These are phyloP conservation scores for Cyclophora punctaria DNA, from an alignment of 2,888 invertebrate species.

Conservation along the genomic window DNA sequence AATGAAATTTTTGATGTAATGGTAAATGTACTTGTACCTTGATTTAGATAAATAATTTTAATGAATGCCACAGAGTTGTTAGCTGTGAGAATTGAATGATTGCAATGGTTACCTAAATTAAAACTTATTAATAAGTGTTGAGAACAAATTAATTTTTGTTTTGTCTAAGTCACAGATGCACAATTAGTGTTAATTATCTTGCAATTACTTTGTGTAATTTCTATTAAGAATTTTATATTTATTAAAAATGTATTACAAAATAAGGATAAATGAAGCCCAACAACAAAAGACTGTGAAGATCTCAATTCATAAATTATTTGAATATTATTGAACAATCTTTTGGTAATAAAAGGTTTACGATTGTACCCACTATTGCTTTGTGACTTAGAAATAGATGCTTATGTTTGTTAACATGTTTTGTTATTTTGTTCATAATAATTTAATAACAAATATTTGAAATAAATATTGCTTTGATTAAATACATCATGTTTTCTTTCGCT, in stretches of 20 bases:
- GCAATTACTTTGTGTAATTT: constrained; percentile 3
- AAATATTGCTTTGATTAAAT: constrained; percentile 58
- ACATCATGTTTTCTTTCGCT: no score
- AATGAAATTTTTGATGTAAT: constrained; percentile 33
- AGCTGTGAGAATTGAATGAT: constrained; percentile 29
- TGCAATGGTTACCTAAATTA: constrained; percentile 50
- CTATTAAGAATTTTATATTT: constrained; percentile 1
- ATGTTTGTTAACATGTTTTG: constrained; percentile 70
- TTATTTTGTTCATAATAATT: constrained; percentile 61
- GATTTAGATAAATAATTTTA: constrained; percentile 13
- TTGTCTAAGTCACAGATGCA: constrained; percentile 55
- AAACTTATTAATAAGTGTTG: constrained; percentile 36
- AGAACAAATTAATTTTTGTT: constrained; percentile 50
- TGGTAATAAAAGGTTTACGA: constrained; percentile 13
- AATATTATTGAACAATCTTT: constrained; percentile 4
- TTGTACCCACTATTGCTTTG: constrained; percentile 35
- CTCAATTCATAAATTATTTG: constrained; percentile 26
- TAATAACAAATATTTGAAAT: constrained; percentile 59
- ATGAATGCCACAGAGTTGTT: constrained; percentile 17
- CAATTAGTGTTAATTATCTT: constrained; percentile 1
- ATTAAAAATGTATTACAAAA: constrained; percentile 2
- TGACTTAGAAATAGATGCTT: constrained; percentile 63
- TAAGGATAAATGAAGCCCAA: constrained; percentile 3
- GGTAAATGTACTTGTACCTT: constrained; percentile 4
- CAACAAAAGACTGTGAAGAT: constrained; percentile 33